Conservation (phyloP, 2,797 vertebrate species). For the Hippocampus kuda region DNA sequence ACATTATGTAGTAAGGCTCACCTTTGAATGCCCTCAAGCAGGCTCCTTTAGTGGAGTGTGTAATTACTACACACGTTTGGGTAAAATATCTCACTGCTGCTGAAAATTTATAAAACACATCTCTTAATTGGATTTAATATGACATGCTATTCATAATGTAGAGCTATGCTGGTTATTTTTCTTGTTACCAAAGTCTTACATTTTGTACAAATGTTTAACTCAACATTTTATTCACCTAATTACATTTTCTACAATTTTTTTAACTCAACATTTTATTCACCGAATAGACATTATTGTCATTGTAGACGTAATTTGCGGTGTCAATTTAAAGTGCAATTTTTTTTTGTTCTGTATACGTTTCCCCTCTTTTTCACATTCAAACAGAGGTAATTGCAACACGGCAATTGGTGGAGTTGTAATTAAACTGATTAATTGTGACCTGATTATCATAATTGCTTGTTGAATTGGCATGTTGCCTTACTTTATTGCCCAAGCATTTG, state of each 20-base stretch:
- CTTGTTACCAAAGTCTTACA: background rate
- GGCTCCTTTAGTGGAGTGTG: background rate
- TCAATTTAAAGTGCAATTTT: too few relatives aligned
- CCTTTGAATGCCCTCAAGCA: background rate
- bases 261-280: too few relatives aligned
- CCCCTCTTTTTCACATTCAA: too few relatives aligned
- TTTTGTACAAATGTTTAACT: too few relatives aligned
- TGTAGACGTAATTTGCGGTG: too few relatives aligned
- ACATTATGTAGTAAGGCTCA: constrained; percentile 1
- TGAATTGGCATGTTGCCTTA: background rate
- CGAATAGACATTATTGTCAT: too few relatives aligned
- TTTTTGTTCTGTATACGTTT: too few relatives aligned
- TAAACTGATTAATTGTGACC: background rate
- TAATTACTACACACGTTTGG: background rate
- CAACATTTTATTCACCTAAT: too few relatives aligned
- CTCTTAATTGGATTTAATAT: background rate
- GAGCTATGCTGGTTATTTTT: background rate
- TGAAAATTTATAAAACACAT: background rate
- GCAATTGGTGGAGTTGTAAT: background rate
- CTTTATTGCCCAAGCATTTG: background rate
- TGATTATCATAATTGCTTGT: background rate
- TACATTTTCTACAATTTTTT: too few relatives aligned
- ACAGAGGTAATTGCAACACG: background rate
- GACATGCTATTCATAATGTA: background rate
- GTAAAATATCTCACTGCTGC: background rate